phyloP scores from a whole-genome alignment of 2,797 vertebrate species.

The Mormyrus hasselquistii region DNA sequence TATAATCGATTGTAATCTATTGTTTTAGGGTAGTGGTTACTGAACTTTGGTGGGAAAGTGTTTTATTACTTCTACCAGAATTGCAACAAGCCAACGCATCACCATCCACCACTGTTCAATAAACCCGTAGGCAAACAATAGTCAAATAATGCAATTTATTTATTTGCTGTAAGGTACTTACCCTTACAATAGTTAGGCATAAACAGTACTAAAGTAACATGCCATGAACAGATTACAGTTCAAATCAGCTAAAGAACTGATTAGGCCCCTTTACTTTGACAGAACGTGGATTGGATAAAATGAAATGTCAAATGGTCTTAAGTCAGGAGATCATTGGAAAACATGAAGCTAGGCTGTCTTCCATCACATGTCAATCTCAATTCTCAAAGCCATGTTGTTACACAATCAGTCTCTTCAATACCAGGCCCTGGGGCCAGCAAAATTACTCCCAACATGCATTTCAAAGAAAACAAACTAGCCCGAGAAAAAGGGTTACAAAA shows the following conservation, averaged over 20 bases:
- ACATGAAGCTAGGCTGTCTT: background rate
- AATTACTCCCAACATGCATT: background rate
- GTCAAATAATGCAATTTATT: background rate
- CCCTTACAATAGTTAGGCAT: background rate
- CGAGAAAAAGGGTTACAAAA: background rate
- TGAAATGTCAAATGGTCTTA: background rate
- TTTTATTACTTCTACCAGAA: background rate
- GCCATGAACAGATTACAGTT: background rate
- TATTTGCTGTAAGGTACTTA: background rate
- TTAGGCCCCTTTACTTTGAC: background rate
- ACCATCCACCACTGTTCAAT: background rate
- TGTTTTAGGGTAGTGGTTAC: background rate
- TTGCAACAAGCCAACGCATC: background rate
- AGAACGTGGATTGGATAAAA: background rate
- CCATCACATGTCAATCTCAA: background rate
- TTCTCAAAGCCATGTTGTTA: background rate
- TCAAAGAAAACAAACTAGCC: background rate
- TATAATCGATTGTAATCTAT: background rate
- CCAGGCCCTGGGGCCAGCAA: background rate
- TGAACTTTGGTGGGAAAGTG: background rate
- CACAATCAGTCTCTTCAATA: background rate
- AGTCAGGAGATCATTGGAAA: background rate
- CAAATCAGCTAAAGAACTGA: background rate
- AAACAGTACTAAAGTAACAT: background rate
- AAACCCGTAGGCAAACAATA: background rate